phyloP scores from a whole-genome alignment of 2,113 vertebrate genomes.

The Camarhynchus parvulus region DNA sequence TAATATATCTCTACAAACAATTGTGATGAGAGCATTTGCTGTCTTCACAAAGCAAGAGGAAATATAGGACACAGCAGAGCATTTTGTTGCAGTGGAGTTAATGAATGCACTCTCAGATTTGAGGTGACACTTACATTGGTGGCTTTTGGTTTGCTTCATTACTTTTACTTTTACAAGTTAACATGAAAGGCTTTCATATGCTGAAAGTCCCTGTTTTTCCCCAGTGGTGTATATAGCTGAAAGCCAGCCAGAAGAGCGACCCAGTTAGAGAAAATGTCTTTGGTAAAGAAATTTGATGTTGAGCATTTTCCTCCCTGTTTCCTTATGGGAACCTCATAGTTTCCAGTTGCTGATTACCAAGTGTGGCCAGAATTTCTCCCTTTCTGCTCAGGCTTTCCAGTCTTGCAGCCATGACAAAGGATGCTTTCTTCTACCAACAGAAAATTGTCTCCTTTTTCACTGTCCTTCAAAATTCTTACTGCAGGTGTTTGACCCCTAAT shows the following conservation, averaged over 20 bases:
- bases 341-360: background rate
- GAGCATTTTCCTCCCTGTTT: background rate
- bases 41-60: background rate
- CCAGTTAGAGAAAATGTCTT: background rate
- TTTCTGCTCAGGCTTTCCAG: background rate
- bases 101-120: slow-evolving; percentile 48
- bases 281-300: slow-evolving; percentile 41
- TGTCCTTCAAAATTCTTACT: background rate
- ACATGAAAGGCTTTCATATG: slow-evolving; percentile 42
- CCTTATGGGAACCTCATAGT: background rate
- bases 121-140: slow-evolving; percentile 34
- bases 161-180: slow-evolving; percentile 37
- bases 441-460: background rate
- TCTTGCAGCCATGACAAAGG: slow-evolving; percentile 42
- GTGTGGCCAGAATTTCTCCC: background rate
- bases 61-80: slow-evolving; percentile 36
- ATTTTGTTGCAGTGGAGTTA: slow-evolving; percentile 38
- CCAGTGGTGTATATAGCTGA: slow-evolving; percentile 35
- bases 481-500: background rate
- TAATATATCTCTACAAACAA: slow-evolving; percentile 36
- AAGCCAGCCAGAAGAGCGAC: slow-evolving; percentile 45
- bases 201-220: slow-evolving; percentile 64
- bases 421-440: background rate
- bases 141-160: slow-evolving; percentile 53
- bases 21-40: background rate